Base-by-base conservation (phyloP, 1,140 invertebrate species). In the Drosophila fuyamai region DNA sequence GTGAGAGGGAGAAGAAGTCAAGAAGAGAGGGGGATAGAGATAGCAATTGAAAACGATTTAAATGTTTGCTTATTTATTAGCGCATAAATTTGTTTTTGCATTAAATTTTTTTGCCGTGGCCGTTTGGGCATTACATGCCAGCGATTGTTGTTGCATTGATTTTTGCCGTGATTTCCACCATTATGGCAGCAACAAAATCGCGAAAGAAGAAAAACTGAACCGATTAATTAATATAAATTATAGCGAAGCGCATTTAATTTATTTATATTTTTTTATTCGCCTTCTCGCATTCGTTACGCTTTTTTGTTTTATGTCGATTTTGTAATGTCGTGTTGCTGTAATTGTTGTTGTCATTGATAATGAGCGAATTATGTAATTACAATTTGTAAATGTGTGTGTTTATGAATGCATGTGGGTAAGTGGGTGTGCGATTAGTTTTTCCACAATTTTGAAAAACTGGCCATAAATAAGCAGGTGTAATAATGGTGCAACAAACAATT, bases 191-290 rank as follows among this genome's bases (percentile, higher is more conserved):
- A 36, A 7, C 36, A 43, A 70, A 70, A 41, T 35, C n/a, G 67
- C 43, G 16, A 41, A 48, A 9, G 27, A 47, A 35, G 29, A 59
- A 59, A 63, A 83, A 79, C 58, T 68, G 40, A 82, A 67, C 54
- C 79, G 71, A 88, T 86, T 86, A 86, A 86, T 86, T 88, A 88
- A 79, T 89, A 88, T 83, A 83, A 86, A 86, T 86, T 86, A 79
- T 88, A 79, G 70, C 71, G 62, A 36, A 47, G 58, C 51, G 48
- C 76, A 67, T 81, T 76, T 86, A 71, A 71, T 67, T 57, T 81
- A 77, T 76, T 68, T 76, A 67, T 57, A 56, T 75, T 61, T 54
- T 36, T 38, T 75, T 51, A 58, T 48, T 23, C 66, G 18, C 46
- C 36, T 66, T 36, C 36, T 23, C 27, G 35, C 38, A 36, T 59